Evolutionary conservation across 2,888 invertebrate species (phyloP), one percentile per base, ranked within the genome.

Genomic region (Himalopsyche anomala): DNA sequence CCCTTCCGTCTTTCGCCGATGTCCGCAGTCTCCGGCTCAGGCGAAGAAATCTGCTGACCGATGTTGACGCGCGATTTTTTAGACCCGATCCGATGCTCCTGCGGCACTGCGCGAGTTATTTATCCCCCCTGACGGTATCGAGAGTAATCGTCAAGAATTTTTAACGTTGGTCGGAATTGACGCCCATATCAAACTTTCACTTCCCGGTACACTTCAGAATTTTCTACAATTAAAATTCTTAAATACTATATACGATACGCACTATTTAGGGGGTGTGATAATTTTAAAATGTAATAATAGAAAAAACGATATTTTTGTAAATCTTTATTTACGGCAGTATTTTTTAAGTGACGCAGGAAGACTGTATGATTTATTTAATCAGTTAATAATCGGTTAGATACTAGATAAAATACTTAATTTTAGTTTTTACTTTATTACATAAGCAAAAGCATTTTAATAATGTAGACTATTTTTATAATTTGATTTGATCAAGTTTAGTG

Each of bases 321-420:
- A 62, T 28, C 19, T 6, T 62, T 62, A 62, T 62, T 19, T 62
- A 62, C 28, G 28, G 62, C 62, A 62, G 62, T 62, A 11, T 2
- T 51, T 8, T 51, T 19, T 62, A 11, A 15, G 62, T 62, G 6
- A 62, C 19, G 62, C 62, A 62, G 62, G 62, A 62, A 62, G 62
- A 62, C 62, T n/a, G 51, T 51, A 6, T 28, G 62, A 62, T 62
- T 62, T 51, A 51, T 51, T 56, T 56, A n/a, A n/a, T 56, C 56
- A 56, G 56, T 56, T n/a, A 56, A n/a, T 56, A 9, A 9, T 56
- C 56, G 56, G 56, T 45, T 5, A 51, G 4, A 51, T 15, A 6
- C 15, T 51, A 51, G 15, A 51, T 51, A 51, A 62, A 62, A 62
- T 56, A 56, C 5, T n/a, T 62, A 19, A 62, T 9, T 56, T 19